Base-by-base conservation (phyloP, 2,888 invertebrate genomes). In the Aleiodes alternator region DNA sequence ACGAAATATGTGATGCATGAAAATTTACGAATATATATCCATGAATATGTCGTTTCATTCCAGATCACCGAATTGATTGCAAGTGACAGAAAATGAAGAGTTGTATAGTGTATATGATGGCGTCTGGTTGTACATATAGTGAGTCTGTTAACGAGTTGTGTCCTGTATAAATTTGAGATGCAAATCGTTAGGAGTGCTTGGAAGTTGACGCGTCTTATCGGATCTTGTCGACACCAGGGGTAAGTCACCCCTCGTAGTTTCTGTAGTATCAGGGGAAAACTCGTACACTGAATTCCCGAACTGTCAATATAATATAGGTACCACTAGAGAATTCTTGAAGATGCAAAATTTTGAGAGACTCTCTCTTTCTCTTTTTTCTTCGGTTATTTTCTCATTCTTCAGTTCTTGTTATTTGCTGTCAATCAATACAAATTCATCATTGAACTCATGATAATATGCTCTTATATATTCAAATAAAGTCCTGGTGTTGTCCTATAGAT, bases 111-210 rank as follows among this genome's bases (percentile, higher is more conserved):
- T 68, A 64, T 64, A 56, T 64, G 61, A 64, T 64, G 64, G 43
- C 43, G 64, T 48, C 64, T 50, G 31, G 68, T 48, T 31, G 71
- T 71, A 76, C 71, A 72, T 57, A 68, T 38, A 51, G 50, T 12
- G 59, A 38, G 66, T 57, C 72, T 72, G 72, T 76, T 76, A 76
- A 76, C 75, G 72, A 76, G 75, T 59, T 31, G 53, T 71, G 51
- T 72, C 75, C 69, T 72, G 75, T 76, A 76, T 72, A 76, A 76
- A 76, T 76, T 76, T 76, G 6, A 43, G 69, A 76, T 76, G 75
- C 61, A 76, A 76, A 76, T 76, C 68, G 48, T 14, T 23, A 61
- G 34, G 59, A 23, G 61, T 12, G 11, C 38, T 14, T 31, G 51
- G 38, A 56, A 51, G 73, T 56, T 68, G 68, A 69, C 68, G 51